These are phyloP conservation scores for Scelioninae gen. 2 DNA, from an alignment of 2,888 invertebrate genomes.

Conservation along the genomic window DNA sequence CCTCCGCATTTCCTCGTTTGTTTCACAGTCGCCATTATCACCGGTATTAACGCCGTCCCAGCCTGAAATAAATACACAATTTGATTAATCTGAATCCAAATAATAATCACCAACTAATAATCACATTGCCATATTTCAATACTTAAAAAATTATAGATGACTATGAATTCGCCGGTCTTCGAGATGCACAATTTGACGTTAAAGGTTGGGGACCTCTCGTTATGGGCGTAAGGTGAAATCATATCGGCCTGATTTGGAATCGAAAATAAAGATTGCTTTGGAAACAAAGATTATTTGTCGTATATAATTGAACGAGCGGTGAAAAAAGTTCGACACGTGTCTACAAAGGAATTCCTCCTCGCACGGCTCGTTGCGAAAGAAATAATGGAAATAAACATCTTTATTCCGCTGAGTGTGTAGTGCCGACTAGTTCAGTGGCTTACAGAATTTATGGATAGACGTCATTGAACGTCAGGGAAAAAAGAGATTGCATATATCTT, in stretches of 20 bases:
- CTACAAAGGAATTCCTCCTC: conserved; percentile 25
- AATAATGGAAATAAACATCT: conserved; percentile 49
- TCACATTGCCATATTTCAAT: no score
- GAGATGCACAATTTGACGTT: background rate
- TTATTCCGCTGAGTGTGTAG: conserved; percentile 17
- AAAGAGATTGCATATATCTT: conserved; percentile 20
- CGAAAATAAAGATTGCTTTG: conserved; percentile 4
- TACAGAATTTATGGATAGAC: conserved; percentile 46
- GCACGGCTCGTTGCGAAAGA: conserved; percentile 27
- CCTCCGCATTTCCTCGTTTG: conserved; percentile 71
- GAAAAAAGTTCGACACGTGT: conserved; percentile 45
- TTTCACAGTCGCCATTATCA: conserved; percentile 68
- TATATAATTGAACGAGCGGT: background rate
- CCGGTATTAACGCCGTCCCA: conserved; percentile 67
- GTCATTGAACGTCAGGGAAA: conserved; percentile 44
- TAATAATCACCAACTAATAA: no score
- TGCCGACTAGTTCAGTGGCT: conserved; percentile 40
- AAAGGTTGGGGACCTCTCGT: conserved; percentile 8
- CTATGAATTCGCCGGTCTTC: no score
- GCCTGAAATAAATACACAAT: conserved; percentile 60
- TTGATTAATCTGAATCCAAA: background rate
- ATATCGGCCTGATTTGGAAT: background rate
- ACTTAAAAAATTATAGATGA: conserved; percentile 5
- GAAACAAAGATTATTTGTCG: conserved; percentile 23
- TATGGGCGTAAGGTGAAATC: background rate